Percentiles rank a stretch among this genome's conserved stretches.
These are phyloP conservation scores for Charaxes varanes DNA, from an alignment of 1,140 invertebrate species.

Conservation along the genomic window DNA sequence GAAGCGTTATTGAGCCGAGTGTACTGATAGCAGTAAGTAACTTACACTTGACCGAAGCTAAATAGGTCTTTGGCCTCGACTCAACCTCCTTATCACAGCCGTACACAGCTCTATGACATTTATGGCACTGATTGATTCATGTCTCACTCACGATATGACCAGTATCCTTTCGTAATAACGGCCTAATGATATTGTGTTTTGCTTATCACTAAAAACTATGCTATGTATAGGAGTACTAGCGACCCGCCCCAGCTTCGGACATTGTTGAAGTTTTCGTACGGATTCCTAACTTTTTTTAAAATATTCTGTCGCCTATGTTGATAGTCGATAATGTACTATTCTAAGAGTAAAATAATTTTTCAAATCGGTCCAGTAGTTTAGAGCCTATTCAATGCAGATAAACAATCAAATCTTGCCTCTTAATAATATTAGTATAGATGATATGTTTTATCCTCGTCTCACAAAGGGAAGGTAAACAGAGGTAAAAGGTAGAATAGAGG, in stretches of 20 bases:
- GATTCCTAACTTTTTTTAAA: no score
- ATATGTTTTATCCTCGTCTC: no score
- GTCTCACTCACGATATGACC: neutral
- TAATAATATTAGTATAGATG: no score
- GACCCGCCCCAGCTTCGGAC: no score
- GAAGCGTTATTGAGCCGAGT: slow-evolving; percentile 28
- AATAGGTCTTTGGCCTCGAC: slow-evolving; percentile 35
- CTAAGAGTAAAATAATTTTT: slow-evolving; percentile 9
- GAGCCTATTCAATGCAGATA: no score
- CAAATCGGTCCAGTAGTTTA: slow-evolving; percentile 18
- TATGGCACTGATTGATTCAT: slow-evolving; percentile 13
- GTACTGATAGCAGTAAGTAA: slow-evolving; percentile 30
- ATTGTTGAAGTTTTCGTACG: no score
- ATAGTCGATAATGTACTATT: no score
- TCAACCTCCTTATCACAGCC: slow-evolving; percentile 28
- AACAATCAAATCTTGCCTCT: no score
- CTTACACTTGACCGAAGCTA: slow-evolving; percentile 30
- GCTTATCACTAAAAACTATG: neutral
- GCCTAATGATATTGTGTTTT: neutral
- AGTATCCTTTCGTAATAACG: neutral
- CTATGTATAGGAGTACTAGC: no score
- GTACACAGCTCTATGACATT: slow-evolving; percentile 2
- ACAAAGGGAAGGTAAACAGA: no score
- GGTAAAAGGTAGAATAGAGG: no score
- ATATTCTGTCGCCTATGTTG: no score